Percentiles rank a stretch among this genome's conserved stretches.
Conservation (phyloP, 2,113 vertebrate genomes). For the Cololabis saira region DNA sequence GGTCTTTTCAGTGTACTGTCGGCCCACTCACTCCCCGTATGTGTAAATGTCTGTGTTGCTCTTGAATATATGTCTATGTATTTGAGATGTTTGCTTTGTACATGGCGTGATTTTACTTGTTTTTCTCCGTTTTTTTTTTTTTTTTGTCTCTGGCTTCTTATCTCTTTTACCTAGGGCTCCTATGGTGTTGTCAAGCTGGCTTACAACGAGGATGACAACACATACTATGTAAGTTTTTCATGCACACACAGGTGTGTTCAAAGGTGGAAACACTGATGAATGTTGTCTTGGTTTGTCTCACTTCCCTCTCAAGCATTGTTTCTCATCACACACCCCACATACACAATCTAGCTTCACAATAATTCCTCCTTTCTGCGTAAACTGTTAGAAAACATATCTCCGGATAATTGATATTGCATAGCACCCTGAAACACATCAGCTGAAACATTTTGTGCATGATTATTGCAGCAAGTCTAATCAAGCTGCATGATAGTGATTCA, state of each 20-base stretch:
- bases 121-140: slow-evolving; percentile 28
- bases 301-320: neutral
- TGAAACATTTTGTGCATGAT: slow-evolving; percentile 21
- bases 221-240: slow-evolving; percentile 92
- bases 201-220: slow-evolving; percentile 98
- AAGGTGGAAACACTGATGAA: neutral
- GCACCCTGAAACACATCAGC: slow-evolving; percentile 17
- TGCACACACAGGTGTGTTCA: slow-evolving; percentile 18
- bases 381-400: slow-evolving; percentile 7
- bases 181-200: slow-evolving; percentile 98
- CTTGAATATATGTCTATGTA: slow-evolving; percentile 35
- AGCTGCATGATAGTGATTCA: slow-evolving; percentile 30
- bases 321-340: neutral
- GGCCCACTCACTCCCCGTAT: slow-evolving; percentile 46
- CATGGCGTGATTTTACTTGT: slow-evolving; percentile 2
- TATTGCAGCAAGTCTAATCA: slow-evolving; percentile 40
- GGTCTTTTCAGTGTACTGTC: slow-evolving; percentile 39
- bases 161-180: slow-evolving; percentile 85
- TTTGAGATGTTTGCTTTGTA: slow-evolving; percentile 26
- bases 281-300: slow-evolving; percentile 1
- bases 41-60: slow-evolving; percentile 46
- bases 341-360: slow-evolving; percentile 1
- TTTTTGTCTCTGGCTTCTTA: slow-evolving; percentile 5
- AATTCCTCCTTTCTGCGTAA: slow-evolving; percentile 5
- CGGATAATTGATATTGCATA: slow-evolving; percentile 29